Conservation (phyloP, 1,140 invertebrate genomes). For the Drosophila watanabei region DNA sequence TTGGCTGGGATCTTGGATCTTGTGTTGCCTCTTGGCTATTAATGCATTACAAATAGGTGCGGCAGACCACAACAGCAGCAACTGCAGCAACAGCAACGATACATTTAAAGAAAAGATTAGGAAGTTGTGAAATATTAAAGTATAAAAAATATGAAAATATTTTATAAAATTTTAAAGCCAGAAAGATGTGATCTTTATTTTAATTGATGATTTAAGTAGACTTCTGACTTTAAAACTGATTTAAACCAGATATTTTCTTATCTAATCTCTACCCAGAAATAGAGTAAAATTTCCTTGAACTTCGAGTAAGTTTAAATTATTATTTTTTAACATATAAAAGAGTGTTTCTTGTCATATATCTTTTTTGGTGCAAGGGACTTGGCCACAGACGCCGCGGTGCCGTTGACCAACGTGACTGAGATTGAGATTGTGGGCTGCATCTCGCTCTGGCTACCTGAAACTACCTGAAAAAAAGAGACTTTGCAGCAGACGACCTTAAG, state of each 20-base stretch:
- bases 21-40: slow-evolving; percentile 56
- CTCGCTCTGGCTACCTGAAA: slow-evolving; percentile 37
- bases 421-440: slow-evolving; percentile 34
- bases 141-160: neutral
- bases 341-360: no score
- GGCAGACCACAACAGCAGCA: slow-evolving; percentile 66
- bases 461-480: slow-evolving; percentile 7
- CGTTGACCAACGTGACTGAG: slow-evolving; percentile 75
- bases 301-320: neutral
- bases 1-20: slow-evolving; percentile 30
- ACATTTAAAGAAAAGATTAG: neutral
- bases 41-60: slow-evolving; percentile 82
- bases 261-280: neutral
- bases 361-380: slow-evolving; percentile 51
- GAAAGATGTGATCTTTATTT: neutral
- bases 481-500: slow-evolving; percentile 74
- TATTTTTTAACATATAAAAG: no score
- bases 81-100: slow-evolving; percentile 19
- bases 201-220: neutral
- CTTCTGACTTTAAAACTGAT: neutral
- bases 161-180: neutral
- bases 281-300: neutral
- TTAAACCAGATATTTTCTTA: neutral
- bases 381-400: slow-evolving; percentile 76
- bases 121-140: neutral